Conservation (phyloP, 2,888 invertebrate species). For the Epirrhoe alternata region DNA sequence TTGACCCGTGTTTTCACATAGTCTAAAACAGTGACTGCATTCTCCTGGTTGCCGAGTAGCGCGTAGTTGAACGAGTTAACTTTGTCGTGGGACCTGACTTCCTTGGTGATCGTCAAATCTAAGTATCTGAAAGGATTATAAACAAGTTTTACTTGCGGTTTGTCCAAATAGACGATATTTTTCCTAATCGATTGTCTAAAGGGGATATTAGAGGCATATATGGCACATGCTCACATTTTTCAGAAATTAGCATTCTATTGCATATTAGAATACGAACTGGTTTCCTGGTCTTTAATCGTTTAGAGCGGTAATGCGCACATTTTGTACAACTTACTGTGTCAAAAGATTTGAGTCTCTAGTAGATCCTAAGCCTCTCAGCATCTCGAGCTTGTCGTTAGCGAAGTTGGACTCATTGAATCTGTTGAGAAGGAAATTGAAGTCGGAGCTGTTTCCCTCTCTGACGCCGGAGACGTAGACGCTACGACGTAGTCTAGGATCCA, state of each 20-base stretch:
- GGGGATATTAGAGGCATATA: no score
- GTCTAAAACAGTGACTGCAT: slow-evolving; percentile 62
- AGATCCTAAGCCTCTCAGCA: slow-evolving; percentile 80
- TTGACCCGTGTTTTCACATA: slow-evolving; percentile 63
- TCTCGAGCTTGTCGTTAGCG: slow-evolving; percentile 79
- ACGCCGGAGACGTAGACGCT: slow-evolving; percentile 87
- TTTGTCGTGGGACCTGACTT: slow-evolving; percentile 75
- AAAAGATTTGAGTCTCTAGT: slow-evolving; percentile 62
- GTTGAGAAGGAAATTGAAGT: slow-evolving; percentile 85
- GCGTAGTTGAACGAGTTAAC: slow-evolving; percentile 73
- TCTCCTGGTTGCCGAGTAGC: slow-evolving; percentile 68
- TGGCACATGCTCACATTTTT: no score
- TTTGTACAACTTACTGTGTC: slow-evolving; percentile 51
- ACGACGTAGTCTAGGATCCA: slow-evolving; percentile 85
- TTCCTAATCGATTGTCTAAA: no score
- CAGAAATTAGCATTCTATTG: no score
- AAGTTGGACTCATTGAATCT: slow-evolving; percentile 65
- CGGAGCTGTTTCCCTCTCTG: slow-evolving; percentile 82
- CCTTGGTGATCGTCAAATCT: slow-evolving; percentile 63
- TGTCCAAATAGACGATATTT: no score
- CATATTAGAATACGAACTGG: no score
- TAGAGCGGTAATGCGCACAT: no score
- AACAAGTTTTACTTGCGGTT: background rate
- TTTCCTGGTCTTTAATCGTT: no score
- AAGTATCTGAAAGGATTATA: slow-evolving; percentile 50